Percentiles rank a stretch among this genome's conserved stretches.
phyloP scores from a whole-genome alignment of 2,888 invertebrate genomes.

The Drosophila pseudotalamancana region DNA sequence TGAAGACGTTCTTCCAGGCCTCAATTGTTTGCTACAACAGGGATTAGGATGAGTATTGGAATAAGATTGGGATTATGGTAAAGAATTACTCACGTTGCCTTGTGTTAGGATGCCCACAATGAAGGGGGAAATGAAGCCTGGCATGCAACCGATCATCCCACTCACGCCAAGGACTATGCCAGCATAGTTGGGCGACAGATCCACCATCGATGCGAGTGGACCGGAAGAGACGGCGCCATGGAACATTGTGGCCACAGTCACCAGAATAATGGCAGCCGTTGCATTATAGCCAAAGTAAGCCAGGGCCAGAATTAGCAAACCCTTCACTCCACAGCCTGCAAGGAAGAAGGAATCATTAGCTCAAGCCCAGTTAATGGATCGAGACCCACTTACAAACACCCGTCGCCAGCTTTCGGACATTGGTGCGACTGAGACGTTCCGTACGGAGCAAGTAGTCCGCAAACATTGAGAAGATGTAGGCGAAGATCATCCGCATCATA shows the following conservation, averaged over 20 bases:
- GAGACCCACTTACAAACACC: constrained; percentile 85
- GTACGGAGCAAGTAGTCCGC: constrained; percentile 87
- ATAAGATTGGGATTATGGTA: not conserved
- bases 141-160: constrained; percentile 86
- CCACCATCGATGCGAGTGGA: constrained; percentile 88
- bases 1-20: constrained; percentile 87
- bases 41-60: not conserved
- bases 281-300: constrained; percentile 88
- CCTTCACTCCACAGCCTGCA: constrained; percentile 87
- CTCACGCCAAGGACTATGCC: constrained; percentile 87
- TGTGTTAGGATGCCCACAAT: constrained; percentile 87
- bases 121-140: constrained; percentile 87
- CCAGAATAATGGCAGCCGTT: constrained; percentile 86
- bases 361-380: not conserved
- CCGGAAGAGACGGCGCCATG: constrained; percentile 89
- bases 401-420: constrained; percentile 88
- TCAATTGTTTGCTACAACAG: constrained; percentile 86
- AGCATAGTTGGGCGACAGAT: constrained; percentile 87
- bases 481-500: constrained; percentile 86
- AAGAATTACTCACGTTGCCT: constrained; percentile 86
- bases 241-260: constrained; percentile 87
- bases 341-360: not conserved
- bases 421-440: constrained; percentile 86
- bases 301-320: constrained; percentile 87
- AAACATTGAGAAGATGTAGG: constrained; percentile 86